A percentile compares a stretch with the other conserved stretches of the same genome.
These are phyloP conservation scores for Trematomus loennbergii DNA, from an alignment of 2,113 vertebrate species.

Conservation along the genomic window DNA sequence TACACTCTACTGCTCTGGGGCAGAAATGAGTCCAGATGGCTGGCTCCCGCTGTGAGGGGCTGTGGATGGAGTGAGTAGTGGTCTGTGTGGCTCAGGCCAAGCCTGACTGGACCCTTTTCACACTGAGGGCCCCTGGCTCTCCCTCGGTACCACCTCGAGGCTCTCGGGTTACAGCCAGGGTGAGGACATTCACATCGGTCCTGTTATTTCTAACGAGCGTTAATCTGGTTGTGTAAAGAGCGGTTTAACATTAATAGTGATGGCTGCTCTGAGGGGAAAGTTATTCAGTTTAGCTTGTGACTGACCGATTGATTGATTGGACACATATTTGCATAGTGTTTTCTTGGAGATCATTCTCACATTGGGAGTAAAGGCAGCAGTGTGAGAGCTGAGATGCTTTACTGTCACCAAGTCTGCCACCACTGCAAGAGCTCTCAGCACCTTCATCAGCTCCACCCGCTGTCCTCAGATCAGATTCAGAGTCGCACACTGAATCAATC, in stretches of 20 bases:
- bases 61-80: constrained; percentile 69
- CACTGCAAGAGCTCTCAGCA: constrained; percentile 62
- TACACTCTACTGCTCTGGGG: constrained; percentile 53
- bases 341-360: constrained; percentile 14
- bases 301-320: constrained; percentile 43
- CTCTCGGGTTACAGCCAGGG: constrained; percentile 73
- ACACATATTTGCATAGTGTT: constrained; percentile 12
- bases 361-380: neutral
- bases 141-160: constrained; percentile 51
- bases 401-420: constrained; percentile 39
- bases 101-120: constrained; percentile 73
- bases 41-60: constrained; percentile 74
- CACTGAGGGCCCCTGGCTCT: constrained; percentile 53
- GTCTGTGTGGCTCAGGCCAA: constrained; percentile 70
- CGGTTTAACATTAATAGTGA: constrained; percentile 27
- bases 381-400: constrained; percentile 26
- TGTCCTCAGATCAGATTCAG: constrained; percentile 62
- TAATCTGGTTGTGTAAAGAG: constrained; percentile 42
- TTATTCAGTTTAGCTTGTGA: constrained; percentile 37
- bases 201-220: constrained; percentile 65
- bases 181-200: constrained; percentile 47
- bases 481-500: constrained; percentile 63
- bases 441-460: constrained; percentile 57
- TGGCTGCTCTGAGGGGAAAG: neutral
- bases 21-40: constrained; percentile 81